A percentile compares a stretch with the other conserved stretches of the same genome.
phyloP scores from a whole-genome alignment of 1,140 invertebrate species.

The Zaprionus inermis region DNA sequence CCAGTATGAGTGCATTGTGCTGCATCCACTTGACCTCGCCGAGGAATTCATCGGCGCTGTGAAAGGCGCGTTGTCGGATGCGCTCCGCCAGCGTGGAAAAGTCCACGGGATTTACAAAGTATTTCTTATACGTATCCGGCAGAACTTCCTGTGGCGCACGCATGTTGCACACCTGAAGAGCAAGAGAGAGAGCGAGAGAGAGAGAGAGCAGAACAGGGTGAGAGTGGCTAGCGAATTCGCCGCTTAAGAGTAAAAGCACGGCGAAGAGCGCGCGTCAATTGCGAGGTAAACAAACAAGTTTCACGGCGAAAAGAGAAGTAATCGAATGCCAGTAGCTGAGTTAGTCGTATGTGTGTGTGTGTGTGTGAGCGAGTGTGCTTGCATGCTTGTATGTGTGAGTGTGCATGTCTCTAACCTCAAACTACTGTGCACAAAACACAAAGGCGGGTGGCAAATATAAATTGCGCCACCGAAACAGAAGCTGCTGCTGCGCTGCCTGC shows the following conservation, averaged over 20 bases:
- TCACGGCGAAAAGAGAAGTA: conserved; percentile 23
- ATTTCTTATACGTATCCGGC: conserved; percentile 85
- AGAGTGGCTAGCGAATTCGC: conserved; percentile 50
- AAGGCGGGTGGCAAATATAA: conserved; percentile 26
- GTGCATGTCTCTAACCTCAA: conserved; percentile 50
- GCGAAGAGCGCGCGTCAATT: conserved; percentile 48
- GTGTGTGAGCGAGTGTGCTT: conserved; percentile 11
- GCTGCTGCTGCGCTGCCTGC: neutral
- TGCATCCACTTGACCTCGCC: conserved; percentile 96
- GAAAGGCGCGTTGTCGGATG: conserved; percentile 91
- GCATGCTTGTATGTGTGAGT: conserved; percentile 21
- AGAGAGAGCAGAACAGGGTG: conserved; percentile 21
- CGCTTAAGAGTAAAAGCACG: conserved; percentile 36
- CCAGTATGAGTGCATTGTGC: conserved; percentile 94
- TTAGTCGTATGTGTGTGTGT: conserved; percentile 15
- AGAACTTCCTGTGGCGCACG: conserved; percentile 65
- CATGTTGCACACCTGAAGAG: conserved; percentile 54
- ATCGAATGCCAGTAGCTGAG: neutral
- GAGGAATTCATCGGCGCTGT: conserved; percentile 94
- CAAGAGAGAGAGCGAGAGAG: conserved; percentile 8
- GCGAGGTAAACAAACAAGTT: conserved; percentile 67
- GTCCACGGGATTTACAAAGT: conserved; percentile 94
- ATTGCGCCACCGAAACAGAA: conserved; percentile 37
- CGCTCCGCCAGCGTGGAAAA: conserved; percentile 90
- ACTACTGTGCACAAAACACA: conserved; percentile 23